phyloP scores from a whole-genome alignment of 2,113 vertebrate genomes.

The Oreotragus oreotragus region DNA sequence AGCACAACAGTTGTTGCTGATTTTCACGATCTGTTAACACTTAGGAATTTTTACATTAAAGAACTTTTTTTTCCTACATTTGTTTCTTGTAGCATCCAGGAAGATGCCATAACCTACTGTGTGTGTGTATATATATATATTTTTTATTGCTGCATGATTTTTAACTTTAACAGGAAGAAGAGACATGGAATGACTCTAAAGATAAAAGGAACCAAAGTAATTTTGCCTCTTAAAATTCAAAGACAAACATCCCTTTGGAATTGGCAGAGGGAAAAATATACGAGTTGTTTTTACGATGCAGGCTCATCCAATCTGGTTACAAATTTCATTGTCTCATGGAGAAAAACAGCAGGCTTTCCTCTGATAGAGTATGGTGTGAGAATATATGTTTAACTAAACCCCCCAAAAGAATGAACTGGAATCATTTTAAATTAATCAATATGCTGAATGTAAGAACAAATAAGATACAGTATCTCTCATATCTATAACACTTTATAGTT shows the following conservation, averaged over 20 bases:
- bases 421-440: slow-evolving; percentile 14
- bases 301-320: background rate
- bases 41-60: slow-evolving; percentile 73
- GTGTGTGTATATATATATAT: background rate
- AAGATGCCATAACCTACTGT: slow-evolving; percentile 65
- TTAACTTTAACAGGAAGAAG: slow-evolving; percentile 47
- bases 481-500: background rate
- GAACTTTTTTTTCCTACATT: slow-evolving; percentile 69
- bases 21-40: slow-evolving; percentile 82
- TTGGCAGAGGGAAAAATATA: background rate
- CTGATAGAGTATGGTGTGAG: background rate
- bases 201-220: slow-evolving; percentile 50
- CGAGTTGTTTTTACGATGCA: background rate
- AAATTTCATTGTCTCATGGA: background rate
- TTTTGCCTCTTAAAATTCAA: slow-evolving; percentile 20
- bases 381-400: background rate
- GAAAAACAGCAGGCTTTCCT: background rate
- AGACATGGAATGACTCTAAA: slow-evolving; percentile 43
- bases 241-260: background rate
- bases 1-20: slow-evolving; percentile 79
- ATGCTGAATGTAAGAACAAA: background rate
- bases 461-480: background rate
- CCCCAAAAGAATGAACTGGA: background rate
- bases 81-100: slow-evolving; percentile 70
- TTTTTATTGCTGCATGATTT: background rate